Evolutionary conservation across 53 echinoderm and acorn worm species (phyloP), one percentile per base, ranked within the genome.

Genomic region (Zoroaster sp.): DNA sequence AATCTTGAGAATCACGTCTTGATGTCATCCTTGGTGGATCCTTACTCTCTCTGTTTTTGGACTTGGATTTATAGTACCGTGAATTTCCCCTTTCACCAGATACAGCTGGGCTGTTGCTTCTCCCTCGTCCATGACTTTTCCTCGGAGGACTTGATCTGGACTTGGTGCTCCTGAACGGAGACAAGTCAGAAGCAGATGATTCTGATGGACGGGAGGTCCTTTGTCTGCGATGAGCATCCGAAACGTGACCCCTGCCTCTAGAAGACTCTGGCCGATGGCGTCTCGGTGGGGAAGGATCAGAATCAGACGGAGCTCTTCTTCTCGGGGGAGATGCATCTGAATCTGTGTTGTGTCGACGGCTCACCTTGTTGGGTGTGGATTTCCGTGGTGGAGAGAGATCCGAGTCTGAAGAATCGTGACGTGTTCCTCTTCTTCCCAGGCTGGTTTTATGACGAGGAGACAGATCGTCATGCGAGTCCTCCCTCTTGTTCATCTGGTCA

Each of bases 341-440:
- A 75, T 87, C 87, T 13, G 75, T 25, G 35, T 87, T 73, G 3
- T 21, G 55, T 17, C 63, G 9, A 3, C 14, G 63, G 1, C 38
- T 8, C 14, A 17, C 8, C 39, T 20, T 8, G 11, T n/a, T 20
- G 1, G n/a, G 6, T 9, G 18, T 14, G 8, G 73, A 70, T 72
- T 49, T 70, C 54, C 96, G 87, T 12, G 75, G 55, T 7, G 89
- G 94, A 46, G 94, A 96, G 18, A 87, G 83, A 52, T 94, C 95
- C 14, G 92, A 91, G 49, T 95, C 95, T 4, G 93, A 70, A 4
- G 85, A 90, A 87, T 90, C 97, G 72, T 93, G 95, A n/a, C 82
- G 79, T 12, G 47, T 4, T 49, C 54, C 47, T 2, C 90, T 43
- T 7, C 49, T 47, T 14, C 49, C 49, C 49, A 14, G 49, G 14